A percentile compares a stretch with the other conserved stretches of the same genome.
Conservation (phyloP, 2,797 vertebrate species). For the Lates japonicus region DNA sequence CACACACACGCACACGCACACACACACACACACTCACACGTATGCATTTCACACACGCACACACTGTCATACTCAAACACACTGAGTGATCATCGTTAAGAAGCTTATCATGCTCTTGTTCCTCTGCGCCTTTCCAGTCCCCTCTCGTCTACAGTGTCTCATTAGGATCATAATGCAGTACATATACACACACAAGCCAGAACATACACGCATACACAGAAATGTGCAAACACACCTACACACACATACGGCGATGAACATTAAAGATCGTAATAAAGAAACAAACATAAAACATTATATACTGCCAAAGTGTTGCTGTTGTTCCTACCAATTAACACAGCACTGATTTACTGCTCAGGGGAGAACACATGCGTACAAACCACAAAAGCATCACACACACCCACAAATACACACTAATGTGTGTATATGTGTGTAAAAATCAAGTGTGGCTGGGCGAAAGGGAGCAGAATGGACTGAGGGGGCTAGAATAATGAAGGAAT, state of each 20-base stretch:
- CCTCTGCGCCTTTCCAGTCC: slow-evolving; percentile 78
- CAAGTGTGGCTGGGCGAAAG: slow-evolving; percentile 6
- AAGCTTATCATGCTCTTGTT: slow-evolving; percentile 93
- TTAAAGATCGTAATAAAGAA: slow-evolving; percentile 99
- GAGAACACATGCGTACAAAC: slow-evolving; percentile 62
- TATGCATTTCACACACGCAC: slow-evolving; percentile 72
- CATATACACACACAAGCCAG: slow-evolving; percentile 60
- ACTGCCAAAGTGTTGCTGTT: slow-evolving; percentile 99
- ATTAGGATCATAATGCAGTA: slow-evolving; percentile 81
- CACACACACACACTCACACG: slow-evolving; percentile 70
- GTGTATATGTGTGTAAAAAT: slow-evolving; percentile 39
- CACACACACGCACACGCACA: slow-evolving; percentile 78
- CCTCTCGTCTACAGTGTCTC: slow-evolving; percentile 77
- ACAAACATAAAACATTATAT: slow-evolving; percentile 99
- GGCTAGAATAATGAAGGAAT: slow-evolving; percentile 53
- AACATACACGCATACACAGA: slow-evolving; percentile 23
- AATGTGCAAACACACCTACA: slow-evolving; percentile 41
- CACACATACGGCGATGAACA: slow-evolving; percentile 62
- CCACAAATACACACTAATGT: slow-evolving; percentile 25
- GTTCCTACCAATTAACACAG: slow-evolving; percentile 99
- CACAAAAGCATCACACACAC: slow-evolving; percentile 40
- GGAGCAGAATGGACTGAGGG: slow-evolving; percentile 33
- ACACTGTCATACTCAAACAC: slow-evolving; percentile 77
- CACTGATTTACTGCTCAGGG: slow-evolving; percentile 95
- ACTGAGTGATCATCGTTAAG: slow-evolving; percentile 96